These are phyloP conservation scores for Rhimphoctona megacephalus DNA, from an alignment of 2,888 invertebrate genomes.

Conservation along the genomic window DNA sequence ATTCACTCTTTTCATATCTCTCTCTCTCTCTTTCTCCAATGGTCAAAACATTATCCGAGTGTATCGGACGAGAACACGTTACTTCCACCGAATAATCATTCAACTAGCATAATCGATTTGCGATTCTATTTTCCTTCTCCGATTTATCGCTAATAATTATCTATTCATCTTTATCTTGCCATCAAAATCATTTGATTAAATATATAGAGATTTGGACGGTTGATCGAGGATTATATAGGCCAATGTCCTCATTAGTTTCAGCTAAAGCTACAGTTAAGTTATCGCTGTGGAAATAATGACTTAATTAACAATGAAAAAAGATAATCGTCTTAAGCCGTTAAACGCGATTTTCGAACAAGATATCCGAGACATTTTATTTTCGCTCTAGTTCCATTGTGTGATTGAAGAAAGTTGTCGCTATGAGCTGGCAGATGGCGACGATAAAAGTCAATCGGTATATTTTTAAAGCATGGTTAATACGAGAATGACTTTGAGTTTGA, in stretches of 20 bases:
- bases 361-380: neutral
- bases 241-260: no score
- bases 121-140: neutral
- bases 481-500: constrained; percentile 38
- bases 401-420: constrained; percentile 12
- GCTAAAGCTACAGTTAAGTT: no score
- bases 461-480: constrained; percentile 37
- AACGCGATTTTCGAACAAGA: neutral
- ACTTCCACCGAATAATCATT: constrained; percentile 30
- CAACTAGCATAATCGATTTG: constrained; percentile 51
- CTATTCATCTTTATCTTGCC: neutral
- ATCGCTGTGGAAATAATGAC: neutral
- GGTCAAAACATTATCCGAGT: constrained; percentile 46
- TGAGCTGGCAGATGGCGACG: neutral
- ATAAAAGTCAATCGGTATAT: constrained; percentile 37
- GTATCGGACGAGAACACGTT: constrained; percentile 30
- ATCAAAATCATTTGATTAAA: neutral
- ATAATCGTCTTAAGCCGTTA: no score
- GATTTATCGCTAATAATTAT: constrained; percentile 5
- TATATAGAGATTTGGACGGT: no score
- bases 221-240: no score
- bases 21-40: neutral
- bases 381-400: neutral
- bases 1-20: constrained; percentile 1
- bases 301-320: no score